phyloP scores from a whole-genome alignment of 2,888 invertebrate species.

The Liopterus haemorrhoidalis region DNA sequence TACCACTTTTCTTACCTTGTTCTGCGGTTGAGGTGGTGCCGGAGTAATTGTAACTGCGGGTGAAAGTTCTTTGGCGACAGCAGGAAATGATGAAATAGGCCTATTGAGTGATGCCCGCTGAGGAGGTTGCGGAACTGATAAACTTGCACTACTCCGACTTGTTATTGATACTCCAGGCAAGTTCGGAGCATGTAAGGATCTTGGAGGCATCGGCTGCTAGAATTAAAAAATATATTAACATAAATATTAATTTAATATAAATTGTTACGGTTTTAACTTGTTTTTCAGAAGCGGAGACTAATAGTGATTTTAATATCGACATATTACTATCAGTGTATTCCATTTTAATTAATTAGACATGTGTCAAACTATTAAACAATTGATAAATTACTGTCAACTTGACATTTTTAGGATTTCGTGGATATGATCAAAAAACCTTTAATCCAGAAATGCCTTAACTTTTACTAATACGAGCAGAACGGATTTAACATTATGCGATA shows the following conservation, averaged over 20 bases:
- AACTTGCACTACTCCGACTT: slow-evolving; percentile 44
- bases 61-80: slow-evolving; percentile 45
- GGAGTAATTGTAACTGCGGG: slow-evolving; percentile 73
- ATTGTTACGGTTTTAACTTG: background rate
- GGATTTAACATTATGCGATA: no score
- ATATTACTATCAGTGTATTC: no score
- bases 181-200: slow-evolving; percentile 49
- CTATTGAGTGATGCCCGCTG: slow-evolving; percentile 39
- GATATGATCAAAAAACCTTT: no score
- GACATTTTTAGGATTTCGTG: no score
- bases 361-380: no score
- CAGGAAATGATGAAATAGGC: slow-evolving; percentile 40
- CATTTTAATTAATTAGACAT: no score
- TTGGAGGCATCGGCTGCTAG: slow-evolving; percentile 51
- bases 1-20: slow-evolving; percentile 32
- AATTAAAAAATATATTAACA: slow-evolving; percentile 28
- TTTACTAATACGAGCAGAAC: no score
- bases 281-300: no score
- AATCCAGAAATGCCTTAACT: no score
- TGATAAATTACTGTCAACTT: no score
- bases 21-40: slow-evolving; percentile 60
- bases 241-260: slow-evolving; percentile 1
- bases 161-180: slow-evolving; percentile 50
- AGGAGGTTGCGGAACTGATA: slow-evolving; percentile 45
- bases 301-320: no score